Percentiles rank a stretch among this genome's conserved stretches.
Evolutionary conservation across 2,888 invertebrate genomes (phyloP).

Genomic region (Acleris cristana): DNA sequence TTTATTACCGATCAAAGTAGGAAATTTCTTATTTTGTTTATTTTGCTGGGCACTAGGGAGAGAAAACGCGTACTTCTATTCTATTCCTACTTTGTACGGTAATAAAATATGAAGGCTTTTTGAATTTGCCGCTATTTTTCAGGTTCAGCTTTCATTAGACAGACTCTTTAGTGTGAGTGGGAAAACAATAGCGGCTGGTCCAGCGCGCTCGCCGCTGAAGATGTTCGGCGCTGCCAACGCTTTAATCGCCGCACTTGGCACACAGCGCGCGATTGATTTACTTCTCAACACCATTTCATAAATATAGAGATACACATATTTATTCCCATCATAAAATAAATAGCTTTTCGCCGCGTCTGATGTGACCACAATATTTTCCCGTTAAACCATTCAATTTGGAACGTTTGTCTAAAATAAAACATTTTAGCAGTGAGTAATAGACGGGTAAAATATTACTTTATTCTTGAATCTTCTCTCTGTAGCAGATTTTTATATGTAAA

Average conservation of each 20-base stretch:
- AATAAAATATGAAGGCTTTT: no score
- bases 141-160: no score
- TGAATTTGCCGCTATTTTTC: no score
- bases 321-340: conserved; percentile 35
- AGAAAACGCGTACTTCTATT: no score
- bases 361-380: conserved; percentile 29
- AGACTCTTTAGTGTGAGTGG: conserved; percentile 8
- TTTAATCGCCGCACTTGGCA: conserved; percentile 74
- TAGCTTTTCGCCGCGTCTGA: conserved; percentile 38
- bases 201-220: no score
- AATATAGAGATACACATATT: conserved; percentile 48
- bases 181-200: conserved; percentile 19
- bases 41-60: no score
- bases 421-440: conserved; percentile 32
- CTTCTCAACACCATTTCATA: conserved; percentile 70
- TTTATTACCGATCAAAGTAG: no score
- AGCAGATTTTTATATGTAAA: conserved; percentile 16
- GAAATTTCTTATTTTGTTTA: no score
- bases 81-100: no score
- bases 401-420: conserved; percentile 27
- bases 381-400: conserved; percentile 30
- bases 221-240: conserved; percentile 65
- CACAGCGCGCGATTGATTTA: conserved; percentile 72
- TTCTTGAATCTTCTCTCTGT: conserved; percentile 24
- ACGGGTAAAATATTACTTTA: conserved; percentile 25